Evolutionary conservation across 2,888 invertebrate genomes (phyloP), one percentile per base, ranked within the genome.

Genomic region (Nesidiocoris tenuis): DNA sequence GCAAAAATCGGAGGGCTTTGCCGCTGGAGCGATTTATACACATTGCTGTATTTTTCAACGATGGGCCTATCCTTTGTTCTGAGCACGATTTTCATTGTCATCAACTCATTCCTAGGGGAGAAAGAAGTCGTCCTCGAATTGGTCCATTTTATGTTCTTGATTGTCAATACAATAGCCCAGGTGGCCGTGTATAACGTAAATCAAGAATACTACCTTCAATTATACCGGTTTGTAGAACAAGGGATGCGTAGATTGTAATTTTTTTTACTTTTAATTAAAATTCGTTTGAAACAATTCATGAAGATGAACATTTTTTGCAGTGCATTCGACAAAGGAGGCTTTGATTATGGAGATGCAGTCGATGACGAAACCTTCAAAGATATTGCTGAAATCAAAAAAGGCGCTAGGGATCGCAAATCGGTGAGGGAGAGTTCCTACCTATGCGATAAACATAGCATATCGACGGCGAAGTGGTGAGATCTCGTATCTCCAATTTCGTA

Each of bases 191-290:
- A 63, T 12, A 19, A 63, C 16, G n/a, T 22, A 9, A 63, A 3
- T 22, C 63, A 63, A 22, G 22, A n/a, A 1, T 21, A 63, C 21
- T 63, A 63, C 63, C 17, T 63, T n/a, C 63, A 63, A 63, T 21
- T 63, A 3, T 63, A 22, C 23, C 19, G 63, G 63, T 63, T 18
- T 5, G 39, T 39, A 22, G 5, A 22, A 63, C 63, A 22, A 63
- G n/a, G 63, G 23, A 22, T n/a, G 19, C 16, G 19, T 63, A 7
- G 63, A 63, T 22, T 63, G 22, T 22, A n/a, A n/a, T n/a, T n/a
- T n/a, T n/a, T n/a, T n/a, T n/a, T n/a, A n/a, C n/a, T n/a, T n/a
- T n/a, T n/a, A n/a, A n/a, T n/a, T n/a, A n/a, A n/a, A n/a, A n/a
- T n/a, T n/a, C n/a, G n/a, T n/a, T n/a, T n/a, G n/a, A n/a, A n/a